Base-by-base conservation (phyloP, 2,888 invertebrate genomes). In the Andrena praecox region DNA sequence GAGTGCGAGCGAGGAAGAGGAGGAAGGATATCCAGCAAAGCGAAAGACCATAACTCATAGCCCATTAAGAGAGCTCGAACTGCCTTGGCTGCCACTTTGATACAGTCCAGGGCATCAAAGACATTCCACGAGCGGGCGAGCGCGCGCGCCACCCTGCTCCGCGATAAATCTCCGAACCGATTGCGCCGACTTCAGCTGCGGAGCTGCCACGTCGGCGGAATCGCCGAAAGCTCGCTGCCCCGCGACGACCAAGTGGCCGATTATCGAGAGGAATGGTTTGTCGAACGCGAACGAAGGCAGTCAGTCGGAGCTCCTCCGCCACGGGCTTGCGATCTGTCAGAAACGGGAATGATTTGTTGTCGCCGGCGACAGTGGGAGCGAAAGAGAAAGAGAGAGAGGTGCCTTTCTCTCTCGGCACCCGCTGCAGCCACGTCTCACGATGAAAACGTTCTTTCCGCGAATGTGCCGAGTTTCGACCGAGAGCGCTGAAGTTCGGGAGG, bases 31-130 rank as follows among this genome's bases (percentile, higher is more conserved):
- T 80, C 60, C 82, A 77, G 72, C 64, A 27, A 66, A 85, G 87
- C 84, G 85, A 89, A 80, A 68, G 85, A 79, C 85, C 91, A 93
- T 93, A 93, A 93, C 92, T 93, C 93, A 93, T 93, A 91, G 91
- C 91, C 93, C 93, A 93, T 93, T 93, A 93, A 92, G 92, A 88
- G 90, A 88, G 84, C 90, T 90, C 89, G 87, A 90, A 91, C 89
- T 90, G 91, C 86, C 87, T 73, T 82, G 82, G 87, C 87, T 89
- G 89, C 90, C 89, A 92, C 93, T 93, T 93, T 93, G 92, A 93
- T 93, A 93, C 90, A 91, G 91, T 90, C 89, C 85, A 74, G 82
- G 82, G 91, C 92, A 92, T 93, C 93, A 93, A 93, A 93, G 93
- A 89, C 93, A 93, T 93, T 93, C 93, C 91, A 77, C 67, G 73